Base-by-base conservation (phyloP, 2,888 invertebrate species). In the Alentia gelatinosa region DNA sequence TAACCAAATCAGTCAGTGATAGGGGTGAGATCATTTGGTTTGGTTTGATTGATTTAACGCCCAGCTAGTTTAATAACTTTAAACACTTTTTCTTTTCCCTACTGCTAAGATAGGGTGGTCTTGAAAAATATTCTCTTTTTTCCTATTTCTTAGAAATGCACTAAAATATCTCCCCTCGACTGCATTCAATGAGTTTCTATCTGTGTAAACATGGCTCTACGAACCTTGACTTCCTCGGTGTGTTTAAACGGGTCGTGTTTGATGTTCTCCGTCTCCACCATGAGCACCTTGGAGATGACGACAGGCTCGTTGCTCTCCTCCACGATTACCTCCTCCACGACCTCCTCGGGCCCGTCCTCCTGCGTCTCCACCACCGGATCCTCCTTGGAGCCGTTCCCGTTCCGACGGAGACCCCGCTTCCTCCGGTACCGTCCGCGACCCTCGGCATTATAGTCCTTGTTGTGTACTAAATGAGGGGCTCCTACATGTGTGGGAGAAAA, bases 231-330 rank as follows among this genome's bases (percentile, higher is more conserved):
- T 97, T 99, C 99, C 95, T 99, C 98, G 0, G 98, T 98, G 96
- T 98, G 98, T 93, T 97, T 97, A 96, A 98, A 99, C 93, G 98
- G 98, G 92, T 98, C 98, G 94, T 99, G 98, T 91, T 97, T 97
- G 90, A 99, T 96, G 96, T 99, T 99, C 96, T 98, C 98, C 35
- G 98, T 98, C 96, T 99, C 98, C 0, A 98, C 98, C 98, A 99
- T 98, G 92, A 99, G 96, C 0, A 91, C 47, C 23, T 47, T 19
- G 33, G 42, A 39, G 33, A 19, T n/a, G 23, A 35, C 89, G 75
- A 30, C 39, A 9, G 74, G 42, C 19, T 42, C 88, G 0, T 42
- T 50, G 3, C 12, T 23, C 23, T 39, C 83, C 39, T 37, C 83
- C n/a, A 15, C 47, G 3, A 33, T 19, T 26, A 26, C 74, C 74